Base-by-base conservation (phyloP, 2,113 vertebrate species). In the Desmodus rotundus region DNA sequence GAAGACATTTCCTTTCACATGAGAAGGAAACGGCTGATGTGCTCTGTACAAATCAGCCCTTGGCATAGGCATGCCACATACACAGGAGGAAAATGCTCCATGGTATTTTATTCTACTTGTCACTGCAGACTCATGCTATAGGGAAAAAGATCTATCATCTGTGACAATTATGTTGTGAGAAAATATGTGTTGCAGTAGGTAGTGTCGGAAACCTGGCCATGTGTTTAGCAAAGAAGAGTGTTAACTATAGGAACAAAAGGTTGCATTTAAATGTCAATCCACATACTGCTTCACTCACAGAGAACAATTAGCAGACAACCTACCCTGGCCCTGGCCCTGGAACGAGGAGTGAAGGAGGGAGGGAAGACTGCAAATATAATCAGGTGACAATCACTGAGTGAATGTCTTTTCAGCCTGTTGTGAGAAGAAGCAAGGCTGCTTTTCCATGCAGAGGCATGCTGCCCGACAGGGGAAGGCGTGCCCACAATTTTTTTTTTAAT, bases 91-190 rank as follows among this genome's bases (percentile, higher is more conserved):
- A 87, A 74, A 26, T 22, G 0, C 19, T 65, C 78, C 38, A 5
- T 52, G 33, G 63, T 7, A 28, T 65, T 76, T 67, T 50, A 78
- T 68, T 92, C 45, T 87, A 36, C 47, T 41, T 86, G 47, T 86
- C 36, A 58, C 33, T 58, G 16, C 68, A 87, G 50, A 84, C 4
- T 33, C 19, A 31, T 65, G 74, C 38, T 76, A 36, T 45, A 20
- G 50, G 33, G 77, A n/a, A 93, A 87, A 76, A 87, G 7, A 74
- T 22, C 72, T 94, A 95, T 96, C 70, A 87, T 85, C 43, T 84
- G 1, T 41, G 89, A 83, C 47, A 63, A 76, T 87, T 80, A 52
- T 38, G 83, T 63, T 73, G 2, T 83, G 68, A 96, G 36, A 95
- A 92, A 78, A 77, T 47, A 20, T 50, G 88, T 41, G 20, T 81